Conservation (phyloP, 1,140 invertebrate species). For the Drosophila gunungcola region DNA sequence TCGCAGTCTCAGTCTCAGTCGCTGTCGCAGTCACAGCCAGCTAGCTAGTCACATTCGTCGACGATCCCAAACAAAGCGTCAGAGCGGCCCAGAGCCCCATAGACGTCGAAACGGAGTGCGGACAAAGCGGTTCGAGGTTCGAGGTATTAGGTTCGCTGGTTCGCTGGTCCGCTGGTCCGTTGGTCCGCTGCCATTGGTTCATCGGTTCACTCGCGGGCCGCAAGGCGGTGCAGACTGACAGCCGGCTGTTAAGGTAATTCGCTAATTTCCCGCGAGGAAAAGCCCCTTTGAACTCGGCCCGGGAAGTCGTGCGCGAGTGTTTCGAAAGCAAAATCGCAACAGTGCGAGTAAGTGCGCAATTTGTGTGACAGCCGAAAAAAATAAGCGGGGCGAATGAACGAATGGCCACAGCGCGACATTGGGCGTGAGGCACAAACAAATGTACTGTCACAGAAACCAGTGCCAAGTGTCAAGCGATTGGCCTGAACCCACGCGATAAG, state of each 20-base stretch:
- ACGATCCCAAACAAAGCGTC: constrained; percentile 66
- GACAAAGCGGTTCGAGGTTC: constrained; percentile 48
- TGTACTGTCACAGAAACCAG: constrained; percentile 8
- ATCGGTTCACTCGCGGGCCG: constrained; percentile 4
- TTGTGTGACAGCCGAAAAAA: constrained; percentile 46
- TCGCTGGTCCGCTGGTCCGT: constrained; percentile 17
- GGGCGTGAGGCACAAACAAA: constrained; percentile 20
- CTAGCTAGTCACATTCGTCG: constrained; percentile 41
- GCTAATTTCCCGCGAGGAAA: constrained; percentile 29
- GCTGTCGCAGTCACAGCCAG: constrained; percentile 32
- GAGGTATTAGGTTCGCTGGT: constrained; percentile 26
- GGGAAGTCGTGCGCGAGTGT: constrained; percentile 30
- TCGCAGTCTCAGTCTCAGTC: constrained; percentile 22
- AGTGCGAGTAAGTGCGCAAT: constrained; percentile 56
- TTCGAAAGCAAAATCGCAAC: constrained; percentile 61
- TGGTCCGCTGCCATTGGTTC: constrained; percentile 31
- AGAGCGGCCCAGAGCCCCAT: constrained; percentile 55
- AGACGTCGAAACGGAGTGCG: constrained; percentile 62
- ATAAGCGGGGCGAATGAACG: constrained; percentile 2
- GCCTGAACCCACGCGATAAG: constrained; percentile 38
- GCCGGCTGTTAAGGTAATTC: constrained; percentile 20
- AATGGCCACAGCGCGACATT: constrained; percentile 15
- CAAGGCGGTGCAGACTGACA: constrained; percentile 29
- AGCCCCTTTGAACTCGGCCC: constrained; percentile 41
- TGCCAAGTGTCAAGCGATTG: constrained; percentile 33